Evolutionary conservation across 2,113 vertebrate species (phyloP), one percentile per base, ranked within the genome.

Genomic region (Ondatra zibethicus): DNA sequence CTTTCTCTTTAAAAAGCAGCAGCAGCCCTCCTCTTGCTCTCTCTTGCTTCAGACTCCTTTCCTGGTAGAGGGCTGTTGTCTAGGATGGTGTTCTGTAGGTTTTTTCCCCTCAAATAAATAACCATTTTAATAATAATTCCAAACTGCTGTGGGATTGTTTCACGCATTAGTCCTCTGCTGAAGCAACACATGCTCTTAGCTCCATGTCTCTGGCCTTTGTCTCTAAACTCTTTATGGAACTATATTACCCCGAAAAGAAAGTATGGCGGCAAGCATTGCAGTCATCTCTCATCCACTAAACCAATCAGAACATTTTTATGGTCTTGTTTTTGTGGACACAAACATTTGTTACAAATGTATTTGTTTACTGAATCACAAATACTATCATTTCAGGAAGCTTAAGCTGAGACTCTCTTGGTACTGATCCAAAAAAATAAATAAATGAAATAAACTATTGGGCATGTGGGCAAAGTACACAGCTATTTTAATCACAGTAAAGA

Each of bases 351-450:
- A 11, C 7, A 93, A 93, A 73, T 73, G n/a, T 81, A 88, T 70
- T 85, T 88, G 85, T 63, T 91, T 91, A 66, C 91, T 65, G 27
- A 94, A 92, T 42, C 50, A 81, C 78, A 92, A 85, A 91, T 45
- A 88, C 2, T 6, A 27, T 68, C 50, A 50, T 68, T 31, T 91
- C 27, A 85, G 27, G 52, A 63, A 5, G 5, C 7, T 70, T 92
- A 61, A 10, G 11, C n/a, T 88, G 16, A 47, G 23, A 93, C 6
- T 50, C 3, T 33, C 1, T 58, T 93, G 55, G 25, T 31, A 76
- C 11, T 96, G 8, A 75, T 78, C 21, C 14, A 14, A 89, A 42
- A 73, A 90, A 78, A 36, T 68, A 88, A 72, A 65, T 73, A 21
- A 21, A 58, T 58, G 55, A 90, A 78, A 36, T 68, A 84, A 72